Percentiles rank a stretch among this genome's conserved stretches.
These are phyloP conservation scores for Thymelicus sylvestris DNA, from an alignment of 2,888 invertebrate species.

Conservation along the genomic window DNA sequence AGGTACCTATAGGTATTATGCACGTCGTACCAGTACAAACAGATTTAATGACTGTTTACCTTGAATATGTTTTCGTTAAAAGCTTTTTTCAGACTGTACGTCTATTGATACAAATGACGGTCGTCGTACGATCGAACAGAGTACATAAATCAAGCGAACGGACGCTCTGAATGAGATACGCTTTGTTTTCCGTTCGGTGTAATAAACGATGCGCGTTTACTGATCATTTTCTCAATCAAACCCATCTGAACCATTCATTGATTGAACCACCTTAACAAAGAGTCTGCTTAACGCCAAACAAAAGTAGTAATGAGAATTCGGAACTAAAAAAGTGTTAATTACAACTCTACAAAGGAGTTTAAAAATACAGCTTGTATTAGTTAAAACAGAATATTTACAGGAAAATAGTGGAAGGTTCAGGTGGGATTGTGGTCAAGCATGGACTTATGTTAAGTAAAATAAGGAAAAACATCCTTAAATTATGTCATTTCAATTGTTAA, in stretches of 20 bases:
- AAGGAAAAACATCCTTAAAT: too few relatives aligned
- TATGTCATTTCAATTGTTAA: too few relatives aligned
- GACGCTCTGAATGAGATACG: conserved; percentile 53
- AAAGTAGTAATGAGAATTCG: conserved; percentile 21
- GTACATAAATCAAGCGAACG: conserved; percentile 69
- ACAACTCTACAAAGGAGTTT: too few relatives aligned
- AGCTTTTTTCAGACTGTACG: conserved; percentile 69
- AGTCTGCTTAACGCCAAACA: background rate
- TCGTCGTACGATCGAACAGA: conserved; percentile 63
- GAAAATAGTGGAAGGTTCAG: too few relatives aligned
- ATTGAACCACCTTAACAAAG: conserved; percentile 19
- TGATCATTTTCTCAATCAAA: conserved; percentile 58
- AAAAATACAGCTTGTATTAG: too few relatives aligned
- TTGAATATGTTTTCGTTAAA: conserved; percentile 70
- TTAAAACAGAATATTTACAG: too few relatives aligned
- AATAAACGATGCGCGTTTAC: conserved; percentile 55
- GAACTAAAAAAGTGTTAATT: conserved; percentile 3
- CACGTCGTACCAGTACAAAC: conserved; percentile 10
- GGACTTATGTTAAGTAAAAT: too few relatives aligned
- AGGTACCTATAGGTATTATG: background rate
- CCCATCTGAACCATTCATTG: conserved; percentile 38
- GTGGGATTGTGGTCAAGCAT: too few relatives aligned
- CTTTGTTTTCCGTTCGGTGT: conserved; percentile 55
- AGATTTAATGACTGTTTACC: conserved; percentile 55
- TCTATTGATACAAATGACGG: conserved; percentile 78